Evolutionary conservation across 2,888 invertebrate genomes (phyloP), one percentile per base, ranked within the genome.

Genomic region (Melanchra persicariae): DNA sequence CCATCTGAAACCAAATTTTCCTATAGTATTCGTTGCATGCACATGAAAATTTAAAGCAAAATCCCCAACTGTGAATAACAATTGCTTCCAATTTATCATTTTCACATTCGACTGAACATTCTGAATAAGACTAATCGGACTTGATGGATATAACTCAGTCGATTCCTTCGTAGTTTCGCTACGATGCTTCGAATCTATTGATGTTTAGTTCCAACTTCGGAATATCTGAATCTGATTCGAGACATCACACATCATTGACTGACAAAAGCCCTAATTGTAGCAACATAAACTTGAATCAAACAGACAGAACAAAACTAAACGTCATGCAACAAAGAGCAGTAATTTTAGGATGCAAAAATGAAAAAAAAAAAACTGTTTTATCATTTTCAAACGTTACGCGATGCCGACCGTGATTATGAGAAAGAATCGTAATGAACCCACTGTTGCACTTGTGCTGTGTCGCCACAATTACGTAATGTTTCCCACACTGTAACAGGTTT

Each of bases 401-500:
- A 10, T 58, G 45, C 60, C 79, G 70, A 74, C 70, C 72, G 45
- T 54, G 57, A 51, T 67, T 67, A 12, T 73, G 52, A 54, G 54
- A 73, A 74, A 72, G 75, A 85, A 78, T 81, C 74, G 76, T 37
- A 81, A 66, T 74, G 63, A 78, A 74, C 76, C 67, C n/a, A 70
- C 83, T 81, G 79, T 70, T 72, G 54, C 81, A 74, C 81, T 85
- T 85, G 66, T 70, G 75, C 74, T 83, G 72, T 74, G 84, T 79
- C 73, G 68, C 70, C 59, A 80, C 78, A 79, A 82, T 88, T 85
- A 85, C 75, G 81, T 87, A 86, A 87, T 60, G 64, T 81, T 88
- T 87, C 87, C 84, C 86, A 87, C 87, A 85, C 74, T 83, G 77
- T 76, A 81, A 82, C 81, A 83, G 76, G 85, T 77, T 84, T 81